phyloP scores from a whole-genome alignment of 2,113 vertebrate genomes.

The Columba janthina region DNA sequence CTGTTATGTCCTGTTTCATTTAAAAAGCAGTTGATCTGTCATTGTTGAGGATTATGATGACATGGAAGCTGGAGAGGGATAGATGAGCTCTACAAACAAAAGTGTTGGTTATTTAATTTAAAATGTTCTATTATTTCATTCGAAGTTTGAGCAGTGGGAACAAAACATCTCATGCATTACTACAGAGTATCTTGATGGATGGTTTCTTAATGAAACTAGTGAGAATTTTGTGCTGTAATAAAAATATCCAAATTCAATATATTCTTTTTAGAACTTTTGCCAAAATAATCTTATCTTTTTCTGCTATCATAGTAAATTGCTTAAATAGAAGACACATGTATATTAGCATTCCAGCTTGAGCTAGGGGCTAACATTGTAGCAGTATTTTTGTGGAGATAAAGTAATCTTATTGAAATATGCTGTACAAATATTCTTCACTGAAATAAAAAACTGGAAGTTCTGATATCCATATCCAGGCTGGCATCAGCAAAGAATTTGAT shows the following conservation, averaged over 20 bases:
- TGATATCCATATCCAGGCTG: background rate
- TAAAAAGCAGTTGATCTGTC: background rate
- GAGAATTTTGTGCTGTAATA: slow-evolving; percentile 28
- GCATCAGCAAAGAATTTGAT: slow-evolving; percentile 8
- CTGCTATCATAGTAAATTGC: slow-evolving; percentile 47
- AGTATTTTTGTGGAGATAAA: slow-evolving; percentile 26
- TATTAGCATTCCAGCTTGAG: slow-evolving; percentile 25
- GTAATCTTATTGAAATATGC: slow-evolving; percentile 50
- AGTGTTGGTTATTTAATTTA: slow-evolving; percentile 2
- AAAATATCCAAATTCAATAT: slow-evolving; percentile 57
- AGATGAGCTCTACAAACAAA: background rate
- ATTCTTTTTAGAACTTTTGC: slow-evolving; percentile 56
- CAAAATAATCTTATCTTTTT: slow-evolving; percentile 58
- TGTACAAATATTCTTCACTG: slow-evolving; percentile 51
- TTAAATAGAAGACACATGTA: slow-evolving; percentile 64
- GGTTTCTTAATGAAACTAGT: slow-evolving; percentile 50
- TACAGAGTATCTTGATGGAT: slow-evolving; percentile 32
- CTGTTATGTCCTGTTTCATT: background rate
- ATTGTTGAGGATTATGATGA: background rate
- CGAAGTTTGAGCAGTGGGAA: background rate
- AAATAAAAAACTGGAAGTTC: slow-evolving; percentile 31
- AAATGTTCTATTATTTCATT: slow-evolving; percentile 8
- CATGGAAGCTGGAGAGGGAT: background rate
- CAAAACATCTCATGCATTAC: background rate
- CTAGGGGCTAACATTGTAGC: slow-evolving; percentile 18